A percentile compares a stretch with the other conserved stretches of the same genome.
Conservation (phyloP, 30 jellyfish, hydroid and myxozoan species). For the Pelagia noctiluca region DNA sequence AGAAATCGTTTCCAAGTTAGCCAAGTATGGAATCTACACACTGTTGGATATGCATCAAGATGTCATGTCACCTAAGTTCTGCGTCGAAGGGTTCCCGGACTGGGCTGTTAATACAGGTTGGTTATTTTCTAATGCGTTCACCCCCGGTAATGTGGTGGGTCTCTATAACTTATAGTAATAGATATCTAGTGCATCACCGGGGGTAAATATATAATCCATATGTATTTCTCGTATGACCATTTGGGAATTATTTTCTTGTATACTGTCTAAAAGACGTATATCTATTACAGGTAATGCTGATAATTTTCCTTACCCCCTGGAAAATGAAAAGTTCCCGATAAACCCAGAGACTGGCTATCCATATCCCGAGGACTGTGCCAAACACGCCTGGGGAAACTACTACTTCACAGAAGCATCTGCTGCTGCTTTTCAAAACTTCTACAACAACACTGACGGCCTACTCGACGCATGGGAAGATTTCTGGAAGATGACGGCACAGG, state of each 20-base stretch:
- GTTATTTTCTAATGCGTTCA: neutral
- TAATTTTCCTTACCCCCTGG: constrained; percentile 86
- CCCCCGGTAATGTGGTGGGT: too few species aligned
- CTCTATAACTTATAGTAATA: too few species aligned
- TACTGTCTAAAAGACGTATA: too few species aligned
- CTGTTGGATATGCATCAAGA: constrained; percentile 97
- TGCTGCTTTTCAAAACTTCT: constrained; percentile 87
- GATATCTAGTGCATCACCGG: too few species aligned
- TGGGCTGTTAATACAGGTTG: constrained; percentile 95
- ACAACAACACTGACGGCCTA: constrained; percentile 91
- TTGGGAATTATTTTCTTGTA: too few species aligned
- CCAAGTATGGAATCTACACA: constrained; percentile 93
- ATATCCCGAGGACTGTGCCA: constrained; percentile 83
- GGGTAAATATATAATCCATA: too few species aligned
- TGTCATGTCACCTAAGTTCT: constrained; percentile 94
- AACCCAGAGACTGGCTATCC: constrained; percentile 96
- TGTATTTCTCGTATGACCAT: too few species aligned
- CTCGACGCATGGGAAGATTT: constrained; percentile 89
- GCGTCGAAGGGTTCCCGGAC: constrained; percentile 98
- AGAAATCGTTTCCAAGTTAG: constrained; percentile 73
- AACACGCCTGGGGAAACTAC: constrained; percentile 90
- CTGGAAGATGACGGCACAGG: constrained; percentile 91
- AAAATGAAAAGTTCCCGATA: constrained; percentile 74
- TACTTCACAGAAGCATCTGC: constrained; percentile 93
- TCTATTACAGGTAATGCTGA: constrained; percentile 75